Evolutionary conservation across 2,888 invertebrate genomes (phyloP).

Genomic region (Octonoba sinensis): DNA sequence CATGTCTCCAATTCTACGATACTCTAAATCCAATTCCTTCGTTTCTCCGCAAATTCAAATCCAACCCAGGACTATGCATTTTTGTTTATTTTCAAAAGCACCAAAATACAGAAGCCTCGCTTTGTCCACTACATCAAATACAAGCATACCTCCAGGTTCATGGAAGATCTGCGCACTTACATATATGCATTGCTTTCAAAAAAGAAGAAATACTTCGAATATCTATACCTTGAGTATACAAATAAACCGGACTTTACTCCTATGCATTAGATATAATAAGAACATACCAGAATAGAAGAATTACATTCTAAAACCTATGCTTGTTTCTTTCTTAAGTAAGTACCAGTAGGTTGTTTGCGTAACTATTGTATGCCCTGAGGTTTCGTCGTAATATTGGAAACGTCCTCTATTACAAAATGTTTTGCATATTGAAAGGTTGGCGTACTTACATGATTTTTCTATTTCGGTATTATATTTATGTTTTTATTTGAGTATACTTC

Average conservation of each 20-base stretch:
- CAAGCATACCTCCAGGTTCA: too few species aligned
- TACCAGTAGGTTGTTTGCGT: constrained; percentile 55
- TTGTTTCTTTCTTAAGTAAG: too few species aligned
- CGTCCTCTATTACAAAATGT: constrained; percentile 51
- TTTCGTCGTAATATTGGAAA: constrained; percentile 55
- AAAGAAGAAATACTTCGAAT: constrained; percentile 46
- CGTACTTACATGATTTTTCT: too few species aligned
- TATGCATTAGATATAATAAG: constrained; percentile 62
- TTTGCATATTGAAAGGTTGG: too few species aligned
- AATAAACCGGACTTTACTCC: constrained; percentile 58
- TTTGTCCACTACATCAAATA: too few species aligned
- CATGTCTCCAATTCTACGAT: constrained; percentile 41
- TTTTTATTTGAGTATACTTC: too few species aligned
- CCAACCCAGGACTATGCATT: constrained; percentile 10
- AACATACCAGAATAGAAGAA: constrained; percentile 23
- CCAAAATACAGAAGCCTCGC: too few species aligned
- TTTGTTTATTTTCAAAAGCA: constrained; percentile 23
- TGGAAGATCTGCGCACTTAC: too few species aligned
- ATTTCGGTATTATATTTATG: too few species aligned
- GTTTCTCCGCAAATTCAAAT: constrained; percentile 35
- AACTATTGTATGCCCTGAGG: constrained; percentile 56
- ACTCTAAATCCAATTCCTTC: constrained; percentile 4
- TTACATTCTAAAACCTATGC: not conserved
- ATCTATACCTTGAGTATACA: constrained; percentile 40
- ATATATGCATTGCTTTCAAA: too few species aligned